phyloP scores from a whole-genome alignment of 2,888 invertebrate genomes.

The Ypsolopha sequella region DNA sequence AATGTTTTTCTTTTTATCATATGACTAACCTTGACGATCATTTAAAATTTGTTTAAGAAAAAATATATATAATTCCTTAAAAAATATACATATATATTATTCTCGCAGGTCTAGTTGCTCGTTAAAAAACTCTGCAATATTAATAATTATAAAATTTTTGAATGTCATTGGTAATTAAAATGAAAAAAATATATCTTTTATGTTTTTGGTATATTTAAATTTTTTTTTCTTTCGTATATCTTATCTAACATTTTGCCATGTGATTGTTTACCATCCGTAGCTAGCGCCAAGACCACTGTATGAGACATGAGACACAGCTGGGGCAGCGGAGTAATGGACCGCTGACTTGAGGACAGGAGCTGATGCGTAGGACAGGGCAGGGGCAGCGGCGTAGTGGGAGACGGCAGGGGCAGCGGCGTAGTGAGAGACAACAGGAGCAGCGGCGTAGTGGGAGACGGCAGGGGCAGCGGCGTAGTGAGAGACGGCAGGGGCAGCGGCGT shows the following conservation, averaged over 20 bases:
- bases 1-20: too few relatives aligned
- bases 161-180: too few relatives aligned
- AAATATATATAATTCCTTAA: too few relatives aligned
- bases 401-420: conserved; percentile 34
- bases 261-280: conserved; percentile 47
- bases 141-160: too few relatives aligned
- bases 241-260: background rate
- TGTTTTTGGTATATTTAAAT: too few relatives aligned
- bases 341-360: background rate
- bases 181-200: too few relatives aligned
- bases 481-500: conserved; percentile 16
- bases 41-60: too few relatives aligned
- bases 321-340: conserved; percentile 38
- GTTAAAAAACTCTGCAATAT: too few relatives aligned
- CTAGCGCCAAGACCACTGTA: conserved; percentile 66
- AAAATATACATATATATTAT: too few relatives aligned
- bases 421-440: conserved; percentile 36
- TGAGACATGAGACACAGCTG: conserved; percentile 62
- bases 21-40: too few relatives aligned
- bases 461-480: conserved; percentile 24
- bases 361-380: background rate
- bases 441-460: conserved; percentile 36
- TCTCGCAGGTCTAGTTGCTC: too few relatives aligned
- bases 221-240: too few relatives aligned
- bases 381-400: conserved; percentile 8